phyloP scores from a whole-genome alignment of 2,113 vertebrate genomes.

The Microtus richardsoni region DNA sequence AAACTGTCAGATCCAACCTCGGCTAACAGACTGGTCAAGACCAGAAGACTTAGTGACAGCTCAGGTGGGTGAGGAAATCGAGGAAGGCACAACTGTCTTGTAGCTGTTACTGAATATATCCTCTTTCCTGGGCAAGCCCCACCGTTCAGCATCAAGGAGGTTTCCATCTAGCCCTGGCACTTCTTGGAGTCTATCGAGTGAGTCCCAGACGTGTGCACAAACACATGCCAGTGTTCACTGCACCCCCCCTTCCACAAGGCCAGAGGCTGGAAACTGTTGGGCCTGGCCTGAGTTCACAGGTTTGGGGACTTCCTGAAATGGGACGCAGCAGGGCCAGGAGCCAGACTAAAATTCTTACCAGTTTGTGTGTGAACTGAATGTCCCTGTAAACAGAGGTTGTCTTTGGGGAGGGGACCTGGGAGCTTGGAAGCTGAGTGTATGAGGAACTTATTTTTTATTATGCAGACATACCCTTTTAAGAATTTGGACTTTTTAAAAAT shows the following conservation, averaged over 20 bases:
- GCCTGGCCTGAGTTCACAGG: background rate
- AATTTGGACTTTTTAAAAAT: background rate
- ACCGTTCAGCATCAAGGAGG: background rate
- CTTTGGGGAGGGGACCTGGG: background rate
- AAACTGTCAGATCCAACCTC: background rate
- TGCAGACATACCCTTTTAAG: background rate
- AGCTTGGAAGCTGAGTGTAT: background rate
- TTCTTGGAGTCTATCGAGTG: background rate
- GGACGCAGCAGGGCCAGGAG: background rate
- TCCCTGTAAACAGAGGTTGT: background rate
- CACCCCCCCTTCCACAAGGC: background rate
- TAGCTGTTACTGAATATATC: background rate
- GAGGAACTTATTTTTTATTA: background rate
- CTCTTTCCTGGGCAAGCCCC: background rate
- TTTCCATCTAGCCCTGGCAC: background rate
- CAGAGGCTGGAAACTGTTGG: background rate
- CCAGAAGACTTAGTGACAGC: background rate
- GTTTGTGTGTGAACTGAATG: background rate
- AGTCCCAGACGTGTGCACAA: background rate
- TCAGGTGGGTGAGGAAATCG: too few relatives aligned
- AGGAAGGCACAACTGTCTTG: background rate
- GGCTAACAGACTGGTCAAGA: background rate
- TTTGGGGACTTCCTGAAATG: background rate
- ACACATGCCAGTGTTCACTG: background rate
- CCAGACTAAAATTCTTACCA: rapidly evolving